Evolutionary conservation across 2,888 invertebrate species (phyloP).

Genomic region (Trypoxylon attenuatum): DNA sequence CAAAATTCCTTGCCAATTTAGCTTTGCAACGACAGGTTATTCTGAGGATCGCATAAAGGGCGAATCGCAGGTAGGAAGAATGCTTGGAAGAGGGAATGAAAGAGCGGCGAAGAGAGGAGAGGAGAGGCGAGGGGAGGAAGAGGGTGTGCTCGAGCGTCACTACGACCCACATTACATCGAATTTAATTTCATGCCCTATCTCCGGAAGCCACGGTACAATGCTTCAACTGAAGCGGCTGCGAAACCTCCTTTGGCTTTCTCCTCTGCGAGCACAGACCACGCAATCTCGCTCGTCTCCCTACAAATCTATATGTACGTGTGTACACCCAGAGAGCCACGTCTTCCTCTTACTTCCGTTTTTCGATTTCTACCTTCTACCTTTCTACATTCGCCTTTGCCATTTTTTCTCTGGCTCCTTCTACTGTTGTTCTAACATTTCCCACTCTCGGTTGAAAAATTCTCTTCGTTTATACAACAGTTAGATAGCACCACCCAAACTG

Average conservation of each 20-base stretch:
- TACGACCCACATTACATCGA: slow-evolving; percentile 65
- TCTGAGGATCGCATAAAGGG: too few species aligned
- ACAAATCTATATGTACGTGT: neutral
- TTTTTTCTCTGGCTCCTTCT: neutral
- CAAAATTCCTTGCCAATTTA: too few species aligned
- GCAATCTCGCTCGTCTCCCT: neutral
- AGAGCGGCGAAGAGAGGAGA: neutral
- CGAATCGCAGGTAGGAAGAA: too few species aligned
- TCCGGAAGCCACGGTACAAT: slow-evolving; percentile 60
- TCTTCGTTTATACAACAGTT: too few species aligned
- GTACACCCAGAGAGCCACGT: neutral
- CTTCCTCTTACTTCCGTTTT: slow-evolving; percentile 4
- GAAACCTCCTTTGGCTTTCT: slow-evolving; percentile 56
- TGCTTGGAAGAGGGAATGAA: neutral
- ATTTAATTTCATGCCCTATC: slow-evolving; percentile 70
- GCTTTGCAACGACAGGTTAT: too few species aligned
- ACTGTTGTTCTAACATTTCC: too few species aligned
- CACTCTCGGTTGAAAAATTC: too few species aligned
- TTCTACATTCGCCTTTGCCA: slow-evolving; percentile 4
- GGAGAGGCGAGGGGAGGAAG: neutral
- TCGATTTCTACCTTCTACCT: neutral
- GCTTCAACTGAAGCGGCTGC: slow-evolving; percentile 61
- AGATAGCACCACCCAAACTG: too few species aligned
- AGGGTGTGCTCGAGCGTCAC: slow-evolving; percentile 36
- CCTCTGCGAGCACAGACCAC: slow-evolving; percentile 13